These are phyloP conservation scores for Sminthurides aquaticus DNA, from an alignment of 2,888 invertebrate species.

Conservation along the genomic window DNA sequence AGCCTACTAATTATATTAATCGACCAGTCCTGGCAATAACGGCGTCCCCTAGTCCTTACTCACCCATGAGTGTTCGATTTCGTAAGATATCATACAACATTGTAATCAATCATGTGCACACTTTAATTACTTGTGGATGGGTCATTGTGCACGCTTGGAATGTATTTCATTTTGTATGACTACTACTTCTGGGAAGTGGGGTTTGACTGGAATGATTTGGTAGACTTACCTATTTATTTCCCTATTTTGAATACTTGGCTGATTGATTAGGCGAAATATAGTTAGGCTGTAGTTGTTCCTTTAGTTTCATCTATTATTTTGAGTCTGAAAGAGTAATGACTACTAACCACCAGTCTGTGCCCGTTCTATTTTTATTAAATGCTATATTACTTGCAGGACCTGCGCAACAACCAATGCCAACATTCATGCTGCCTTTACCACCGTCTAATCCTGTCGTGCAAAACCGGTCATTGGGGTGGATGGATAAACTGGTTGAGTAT, in stretches of 20 bases:
- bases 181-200: no score
- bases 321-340: no score
- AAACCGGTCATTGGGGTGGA: conserved; percentile 36
- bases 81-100: conserved; percentile 13
- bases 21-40: conserved; percentile 21
- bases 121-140: not conserved
- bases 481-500: conserved; percentile 88
- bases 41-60: conserved; percentile 10
- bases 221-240: no score
- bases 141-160: no score
- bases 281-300: no score
- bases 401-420: conserved; percentile 1
- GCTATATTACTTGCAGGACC: conserved; percentile 10
- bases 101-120: not conserved
- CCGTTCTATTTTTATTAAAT: no score
- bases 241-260: no score
- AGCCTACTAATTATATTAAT: conserved; percentile 27
- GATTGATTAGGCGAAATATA: no score
- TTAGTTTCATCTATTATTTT: no score
- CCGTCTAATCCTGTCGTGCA: conserved; percentile 35
- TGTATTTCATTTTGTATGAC: no score
- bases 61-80: conserved; percentile 22
- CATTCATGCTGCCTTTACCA: conserved; percentile 36
- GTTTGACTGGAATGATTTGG: no score
- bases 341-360: no score